Evolutionary conservation across 1,140 invertebrate genomes (phyloP).

Genomic region (Cotesia typhae): DNA sequence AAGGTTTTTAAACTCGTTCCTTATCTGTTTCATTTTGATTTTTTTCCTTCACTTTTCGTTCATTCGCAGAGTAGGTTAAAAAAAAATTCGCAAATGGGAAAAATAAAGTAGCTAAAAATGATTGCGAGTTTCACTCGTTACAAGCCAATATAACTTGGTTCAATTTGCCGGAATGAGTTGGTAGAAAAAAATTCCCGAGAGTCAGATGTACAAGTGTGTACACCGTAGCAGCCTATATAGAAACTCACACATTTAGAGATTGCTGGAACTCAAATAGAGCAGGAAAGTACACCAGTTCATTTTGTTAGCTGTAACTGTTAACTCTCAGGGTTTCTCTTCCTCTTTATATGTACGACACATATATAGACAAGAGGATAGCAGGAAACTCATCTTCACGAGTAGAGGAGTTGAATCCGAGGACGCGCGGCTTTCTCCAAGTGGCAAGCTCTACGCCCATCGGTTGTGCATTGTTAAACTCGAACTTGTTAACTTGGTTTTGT

Average conservation of each 20-base stretch:
- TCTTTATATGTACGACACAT: background rate
- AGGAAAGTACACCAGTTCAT: conserved; percentile 5
- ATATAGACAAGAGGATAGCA: background rate
- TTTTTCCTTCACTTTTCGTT: no score
- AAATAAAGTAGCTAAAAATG: conserved; percentile 13
- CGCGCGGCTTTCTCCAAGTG: conserved; percentile 16
- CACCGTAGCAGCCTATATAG: background rate
- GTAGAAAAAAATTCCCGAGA: conserved; percentile 8
- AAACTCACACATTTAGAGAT: conserved; percentile 26
- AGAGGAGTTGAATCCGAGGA: conserved; percentile 18
- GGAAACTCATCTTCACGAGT: conserved; percentile 21
- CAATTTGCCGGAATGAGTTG: conserved; percentile 27
- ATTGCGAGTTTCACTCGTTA: conserved; percentile 12
- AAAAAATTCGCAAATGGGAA: background rate
- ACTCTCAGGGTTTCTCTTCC: background rate
- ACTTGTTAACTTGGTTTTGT: conserved; percentile 43
- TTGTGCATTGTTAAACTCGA: conserved; percentile 43
- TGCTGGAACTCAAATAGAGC: conserved; percentile 15
- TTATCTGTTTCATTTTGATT: no score
- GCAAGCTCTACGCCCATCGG: conserved; percentile 35
- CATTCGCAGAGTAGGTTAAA: no score
- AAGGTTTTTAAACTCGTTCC: no score
- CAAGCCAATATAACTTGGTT: conserved; percentile 25
- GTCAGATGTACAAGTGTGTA: background rate
- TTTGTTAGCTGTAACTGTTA: conserved; percentile 14